Percentiles rank a stretch among this genome's conserved stretches.
Evolutionary conservation across 2,113 vertebrate species (phyloP).

Genomic region (Conger conger): DNA sequence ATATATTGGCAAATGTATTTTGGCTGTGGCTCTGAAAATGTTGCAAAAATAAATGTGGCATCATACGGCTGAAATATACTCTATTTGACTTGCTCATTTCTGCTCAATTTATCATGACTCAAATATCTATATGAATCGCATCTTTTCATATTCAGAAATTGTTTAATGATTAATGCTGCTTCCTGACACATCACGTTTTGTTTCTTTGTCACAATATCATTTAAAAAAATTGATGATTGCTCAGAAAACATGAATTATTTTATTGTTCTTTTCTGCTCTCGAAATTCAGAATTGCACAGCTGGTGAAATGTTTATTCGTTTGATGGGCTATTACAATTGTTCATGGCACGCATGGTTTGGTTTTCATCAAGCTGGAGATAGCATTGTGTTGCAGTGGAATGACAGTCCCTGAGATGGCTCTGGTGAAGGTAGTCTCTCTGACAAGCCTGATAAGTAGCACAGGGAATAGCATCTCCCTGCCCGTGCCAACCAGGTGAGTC

Average conservation of each 20-base stretch:
- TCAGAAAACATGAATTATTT: not conserved
- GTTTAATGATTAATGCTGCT: not conserved
- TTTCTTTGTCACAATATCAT: not conserved
- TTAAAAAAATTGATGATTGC: not conserved
- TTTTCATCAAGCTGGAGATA: slow-evolving; percentile 13
- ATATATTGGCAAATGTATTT: not conserved
- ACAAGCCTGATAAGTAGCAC: not conserved
- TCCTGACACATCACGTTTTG: not conserved
- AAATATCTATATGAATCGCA: not conserved
- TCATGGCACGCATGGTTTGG: not conserved
- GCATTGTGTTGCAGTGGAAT: not conserved
- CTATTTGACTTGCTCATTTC: not conserved
- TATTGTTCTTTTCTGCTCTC: not conserved
- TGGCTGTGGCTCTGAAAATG: not conserved
- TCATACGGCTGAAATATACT: not conserved
- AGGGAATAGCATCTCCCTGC: slow-evolving; percentile 5
- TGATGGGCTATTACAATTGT: not conserved
- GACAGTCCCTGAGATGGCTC: not conserved
- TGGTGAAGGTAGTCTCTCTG: not conserved
- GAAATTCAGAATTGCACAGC: not conserved
- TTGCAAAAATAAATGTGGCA: not conserved
- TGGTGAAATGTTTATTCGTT: not conserved
- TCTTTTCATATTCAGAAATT: not conserved
- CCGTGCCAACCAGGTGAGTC: not conserved
- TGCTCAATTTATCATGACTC: not conserved